Evolutionary conservation across 92 coral and sea anemone genomes (phyloP), one percentile per base, ranked within the genome.

Genomic region (Bergia puertoricense): DNA sequence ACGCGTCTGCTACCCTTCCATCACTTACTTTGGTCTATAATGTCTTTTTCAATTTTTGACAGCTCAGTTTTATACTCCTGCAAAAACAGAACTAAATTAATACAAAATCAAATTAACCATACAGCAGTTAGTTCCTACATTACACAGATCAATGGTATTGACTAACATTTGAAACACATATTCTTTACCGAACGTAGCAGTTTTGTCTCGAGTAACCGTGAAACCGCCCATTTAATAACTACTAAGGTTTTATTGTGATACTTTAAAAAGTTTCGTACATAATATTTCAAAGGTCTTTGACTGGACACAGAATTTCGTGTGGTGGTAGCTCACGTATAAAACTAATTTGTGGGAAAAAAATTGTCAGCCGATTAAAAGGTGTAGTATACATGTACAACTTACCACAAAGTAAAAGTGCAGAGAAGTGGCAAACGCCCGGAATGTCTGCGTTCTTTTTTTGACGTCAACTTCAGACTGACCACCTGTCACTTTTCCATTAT

Each of bases 371-470:
- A 62, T 20, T 62, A 23, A 62, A 73, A 14, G 15, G 20, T 37
- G 30, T 30, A 30, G 30, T 30, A 30, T 30, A 30, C 30, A 30
- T 30, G 30, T 16, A 30, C 3, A 38, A 74, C 81, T 74, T 89
- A 97, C 99, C 91, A 89, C 90, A 71, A 95, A 92, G 88, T 97
- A 94, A 38, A 82, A 75, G 5, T 91, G 88, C 37, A 97, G 89
- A 4, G 99, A 89, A 79, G 89, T 87, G 46, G 93, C 94, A 89
- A 97, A 94, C 20, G 99, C 99, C 78, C 96, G 99, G 15, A 88
- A 81, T 41, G 99, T 95, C 82, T 91, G 95, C n/a, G 96, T 92
- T 71, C 75, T 82, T 54, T 44, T 91, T 43, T 56, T 42, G 22
- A 36, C 9, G 44, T 46, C 78, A 6, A 23, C 51, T 6, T 86